A percentile compares a stretch with the other conserved stretches of the same genome.
Conservation (phyloP, 1,140 invertebrate species). For the Platyscapa corneri region DNA sequence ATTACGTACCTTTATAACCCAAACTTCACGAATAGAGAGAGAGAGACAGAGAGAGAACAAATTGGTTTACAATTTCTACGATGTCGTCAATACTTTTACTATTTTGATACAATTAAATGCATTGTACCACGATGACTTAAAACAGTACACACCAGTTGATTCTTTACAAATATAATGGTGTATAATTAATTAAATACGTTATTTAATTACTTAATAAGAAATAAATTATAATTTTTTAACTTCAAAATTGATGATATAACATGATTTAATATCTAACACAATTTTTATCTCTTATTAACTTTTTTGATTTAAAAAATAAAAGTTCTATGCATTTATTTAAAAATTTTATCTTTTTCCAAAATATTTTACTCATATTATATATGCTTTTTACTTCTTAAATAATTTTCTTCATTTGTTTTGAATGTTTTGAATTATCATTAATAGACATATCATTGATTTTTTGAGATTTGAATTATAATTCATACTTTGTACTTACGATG, state of each 20-base stretch:
- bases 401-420: too few species aligned
- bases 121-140: background rate
- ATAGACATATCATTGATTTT: too few species aligned
- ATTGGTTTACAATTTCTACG: constrained; percentile 25
- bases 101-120: background rate
- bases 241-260: background rate
- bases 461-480: too few species aligned
- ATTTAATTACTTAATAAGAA: background rate
- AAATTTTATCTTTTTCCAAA: too few species aligned
- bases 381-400: too few species aligned
- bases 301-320: too few species aligned
- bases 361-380: too few species aligned
- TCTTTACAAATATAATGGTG: background rate
- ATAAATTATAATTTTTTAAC: background rate
- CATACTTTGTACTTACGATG: too few species aligned
- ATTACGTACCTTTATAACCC: constrained; percentile 60
- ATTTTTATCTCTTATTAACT: too few species aligned
- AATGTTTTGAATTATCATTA: too few species aligned
- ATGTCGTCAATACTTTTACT: background rate
- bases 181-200: background rate
- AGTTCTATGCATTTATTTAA: too few species aligned
- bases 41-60: background rate
- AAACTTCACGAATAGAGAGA: constrained; percentile 18
- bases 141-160: background rate
- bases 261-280: too few species aligned